Conservation (phyloP, 1,140 invertebrate species). For the Drosophila erecta region DNA sequence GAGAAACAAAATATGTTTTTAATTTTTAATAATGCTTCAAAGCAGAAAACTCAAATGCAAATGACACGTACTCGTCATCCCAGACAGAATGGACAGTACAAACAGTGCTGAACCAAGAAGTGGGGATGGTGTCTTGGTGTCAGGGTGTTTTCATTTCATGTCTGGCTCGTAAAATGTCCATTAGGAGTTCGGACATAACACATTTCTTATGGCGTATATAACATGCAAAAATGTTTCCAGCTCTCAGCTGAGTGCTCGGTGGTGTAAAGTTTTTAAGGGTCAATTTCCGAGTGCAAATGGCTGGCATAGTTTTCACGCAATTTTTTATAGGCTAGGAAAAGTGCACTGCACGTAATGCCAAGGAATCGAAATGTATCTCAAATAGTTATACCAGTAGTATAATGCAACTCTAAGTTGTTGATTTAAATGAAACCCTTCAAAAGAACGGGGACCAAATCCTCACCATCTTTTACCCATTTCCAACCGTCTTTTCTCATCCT, state of each 20-base stretch:
- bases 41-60: constrained; percentile 50
- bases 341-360: neutral
- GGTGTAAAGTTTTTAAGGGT: constrained; percentile 69
- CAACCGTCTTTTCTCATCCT: constrained; percentile 5
- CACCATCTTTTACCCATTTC: constrained; percentile 6
- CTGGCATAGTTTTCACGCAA: constrained; percentile 30
- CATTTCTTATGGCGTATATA: constrained; percentile 51
- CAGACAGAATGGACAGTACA: constrained; percentile 2
- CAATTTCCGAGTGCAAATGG: constrained; percentile 16
- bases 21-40: constrained; percentile 18
- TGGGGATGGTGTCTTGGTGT: neutral
- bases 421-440: constrained; percentile 1
- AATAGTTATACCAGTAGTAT: no score
- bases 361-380: no score
- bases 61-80: constrained; percentile 61
- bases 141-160: constrained; percentile 27
- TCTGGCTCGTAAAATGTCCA: constrained; percentile 78
- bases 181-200: constrained; percentile 75
- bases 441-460: constrained; percentile 11
- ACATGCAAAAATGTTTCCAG: constrained; percentile 68
- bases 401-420: neutral
- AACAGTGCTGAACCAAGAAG: neutral
- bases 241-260: constrained; percentile 33
- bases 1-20: constrained; percentile 36
- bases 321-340: neutral